Evolutionary conservation across 35 echinoderm and acorn worm genomes (phyloP), one percentile per base, ranked within the genome.

Genomic region (Amphiura filiformis): DNA sequence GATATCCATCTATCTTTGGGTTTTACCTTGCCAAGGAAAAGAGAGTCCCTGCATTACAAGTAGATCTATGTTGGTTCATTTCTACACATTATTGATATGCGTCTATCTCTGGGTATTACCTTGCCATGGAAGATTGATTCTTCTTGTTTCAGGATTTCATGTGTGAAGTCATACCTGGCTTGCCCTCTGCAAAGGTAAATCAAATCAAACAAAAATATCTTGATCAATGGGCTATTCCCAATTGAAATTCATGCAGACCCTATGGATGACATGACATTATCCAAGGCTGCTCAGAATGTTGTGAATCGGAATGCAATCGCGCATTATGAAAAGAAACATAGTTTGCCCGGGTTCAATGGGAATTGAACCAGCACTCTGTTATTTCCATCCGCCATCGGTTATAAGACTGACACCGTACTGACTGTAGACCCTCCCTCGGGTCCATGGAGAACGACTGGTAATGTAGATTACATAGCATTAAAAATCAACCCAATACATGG

Each of bases 51-150:
- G 20, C 20, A 11, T 52, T 52, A 11, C 41, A 47, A 47, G 61
- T 26, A 30, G 28, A 70, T 70, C 26, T 70, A 30, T 70, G 61
- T 70, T 39, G 91, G 91, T 31, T 89, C 86, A 82, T 92, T 88
- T 23, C 96, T 82, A 81, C 93, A 99, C 87, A 99, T 90, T 18
- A 99, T 78, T 0, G 96, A 99, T 37, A 99, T 85, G 17, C 96
- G 18, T 39, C 96, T 78, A 30, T 61, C 87, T 44, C 90, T 88
- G 0, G 83, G 47, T 42, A 99, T 39, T 38, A 38, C 77, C 0
- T 88, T 61, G 12, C 93, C 96, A 76, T 76, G 86, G 57, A 95
- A 95, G 33, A 77, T 35, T 20, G 96, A 99, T 42, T 92, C 93
- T 12, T 86, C 79, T 36, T 99, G 84, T 34, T 92, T 89, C 15